These are phyloP conservation scores for Cotesia chilonis DNA, from an alignment of 1,140 invertebrate genomes.

Conservation along the genomic window DNA sequence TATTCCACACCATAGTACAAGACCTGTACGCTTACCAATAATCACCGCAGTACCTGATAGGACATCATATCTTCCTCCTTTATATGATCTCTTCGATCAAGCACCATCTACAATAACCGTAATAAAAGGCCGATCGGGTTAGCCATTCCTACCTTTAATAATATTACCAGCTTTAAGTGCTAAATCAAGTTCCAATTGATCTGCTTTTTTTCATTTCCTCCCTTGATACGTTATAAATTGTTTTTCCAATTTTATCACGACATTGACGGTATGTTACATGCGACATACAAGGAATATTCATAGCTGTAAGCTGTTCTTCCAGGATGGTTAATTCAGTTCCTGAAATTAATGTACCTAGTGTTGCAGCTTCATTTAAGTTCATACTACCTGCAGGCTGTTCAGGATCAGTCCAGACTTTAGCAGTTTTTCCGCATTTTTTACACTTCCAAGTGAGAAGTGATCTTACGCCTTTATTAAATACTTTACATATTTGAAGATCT, in stretches of 20 bases:
- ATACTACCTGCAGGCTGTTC: not conserved
- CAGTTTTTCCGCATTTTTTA: constrained; percentile 22
- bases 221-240: not conserved
- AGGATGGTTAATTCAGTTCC: constrained; percentile 18
- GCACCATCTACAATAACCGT: constrained; percentile 42
- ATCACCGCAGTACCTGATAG: constrained; percentile 49
- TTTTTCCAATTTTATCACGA: constrained; percentile 8
- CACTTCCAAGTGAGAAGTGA: not conserved
- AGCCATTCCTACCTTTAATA: constrained; percentile 15
- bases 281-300: constrained; percentile 27
- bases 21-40: constrained; percentile 48
- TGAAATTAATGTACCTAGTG: constrained; percentile 15
- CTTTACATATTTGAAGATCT: too few relatives aligned
- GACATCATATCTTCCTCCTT: constrained; percentile 45
- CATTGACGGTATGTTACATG: constrained; percentile 20
- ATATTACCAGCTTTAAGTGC: constrained; percentile 34
- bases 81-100: constrained; percentile 50
- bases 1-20: constrained; percentile 51
- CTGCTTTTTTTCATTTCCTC: constrained; percentile 32
- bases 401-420: constrained; percentile 12
- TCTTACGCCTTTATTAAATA: too few relatives aligned
- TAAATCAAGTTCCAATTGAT: constrained; percentile 18
- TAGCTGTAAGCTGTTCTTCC: constrained; percentile 24
- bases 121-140: too few relatives aligned
- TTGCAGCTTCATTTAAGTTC: constrained; percentile 29